phyloP scores from a whole-genome alignment of 1,140 invertebrate genomes.

The Thalassaphorura encarpata region DNA sequence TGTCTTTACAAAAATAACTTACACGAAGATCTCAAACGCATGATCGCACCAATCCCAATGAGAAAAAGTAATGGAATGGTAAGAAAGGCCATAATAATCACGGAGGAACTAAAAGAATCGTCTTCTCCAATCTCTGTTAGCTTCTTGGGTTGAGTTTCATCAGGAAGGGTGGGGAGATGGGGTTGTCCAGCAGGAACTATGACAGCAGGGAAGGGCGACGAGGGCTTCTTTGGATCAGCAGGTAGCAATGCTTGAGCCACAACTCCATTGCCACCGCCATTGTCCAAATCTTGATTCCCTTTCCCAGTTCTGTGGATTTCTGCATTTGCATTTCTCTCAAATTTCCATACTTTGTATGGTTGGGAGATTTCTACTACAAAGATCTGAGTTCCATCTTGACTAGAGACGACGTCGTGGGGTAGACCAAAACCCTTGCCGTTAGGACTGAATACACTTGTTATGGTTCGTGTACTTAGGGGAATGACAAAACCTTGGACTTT shows the following conservation, averaged over 20 bases:
- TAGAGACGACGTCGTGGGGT: constrained; percentile 65
- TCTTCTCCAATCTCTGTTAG: constrained; percentile 1
- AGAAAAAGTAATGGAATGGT: constrained; percentile 30
- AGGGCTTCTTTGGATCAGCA: too few species aligned
- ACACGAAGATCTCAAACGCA: constrained; percentile 25
- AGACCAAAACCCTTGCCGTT: constrained; percentile 47
- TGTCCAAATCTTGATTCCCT: constrained; percentile 13
- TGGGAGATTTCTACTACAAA: constrained; percentile 61
- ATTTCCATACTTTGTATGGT: constrained; percentile 53
- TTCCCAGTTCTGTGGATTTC: constrained; percentile 22
- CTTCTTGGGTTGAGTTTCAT: constrained; percentile 6
- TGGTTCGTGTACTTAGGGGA: constrained; percentile 47
- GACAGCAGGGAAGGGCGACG: background rate
- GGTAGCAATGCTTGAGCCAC: too few species aligned
- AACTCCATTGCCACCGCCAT: background rate
- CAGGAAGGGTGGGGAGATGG: constrained; percentile 5
- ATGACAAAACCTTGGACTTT: constrained; percentile 56
- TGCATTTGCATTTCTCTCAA: constrained; percentile 37
- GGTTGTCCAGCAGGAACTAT: background rate
- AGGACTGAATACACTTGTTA: constrained; percentile 52
- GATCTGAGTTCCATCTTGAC: constrained; percentile 52
- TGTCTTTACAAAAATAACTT: constrained; percentile 2
- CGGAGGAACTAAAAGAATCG: constrained; percentile 24
- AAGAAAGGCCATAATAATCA: constrained; percentile 32
- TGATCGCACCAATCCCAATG: constrained; percentile 27